Conservation (phyloP, 2,888 invertebrate species). For the Epirrhoe alternata region DNA sequence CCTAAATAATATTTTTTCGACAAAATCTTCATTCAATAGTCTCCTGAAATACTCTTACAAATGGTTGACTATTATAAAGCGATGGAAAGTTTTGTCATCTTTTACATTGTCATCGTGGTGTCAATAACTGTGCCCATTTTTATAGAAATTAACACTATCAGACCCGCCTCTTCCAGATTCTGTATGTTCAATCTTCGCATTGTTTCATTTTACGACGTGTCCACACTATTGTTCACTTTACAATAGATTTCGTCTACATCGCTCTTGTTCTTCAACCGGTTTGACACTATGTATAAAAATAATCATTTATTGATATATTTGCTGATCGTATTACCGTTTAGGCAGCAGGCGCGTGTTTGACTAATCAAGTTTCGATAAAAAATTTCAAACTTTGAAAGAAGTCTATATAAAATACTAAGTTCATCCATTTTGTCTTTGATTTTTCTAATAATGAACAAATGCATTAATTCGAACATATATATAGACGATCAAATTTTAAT, state of each 20-base stretch:
- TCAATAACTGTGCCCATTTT: constrained; percentile 29
- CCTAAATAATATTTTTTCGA: no score
- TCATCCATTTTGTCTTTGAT: neutral
- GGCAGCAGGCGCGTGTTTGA: neutral
- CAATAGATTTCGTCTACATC: constrained; percentile 67
- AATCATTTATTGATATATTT: constrained; percentile 49
- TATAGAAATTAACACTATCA: constrained; percentile 39
- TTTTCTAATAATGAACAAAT: neutral
- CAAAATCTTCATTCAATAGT: neutral
- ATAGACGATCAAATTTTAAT: neutral
- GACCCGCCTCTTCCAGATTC: constrained; percentile 56
- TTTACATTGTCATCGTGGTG: constrained; percentile 19
- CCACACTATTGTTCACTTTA: constrained; percentile 70
- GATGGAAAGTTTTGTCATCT: constrained; percentile 23
- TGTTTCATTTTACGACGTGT: constrained; percentile 72
- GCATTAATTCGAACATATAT: no score
- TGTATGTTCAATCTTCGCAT: constrained; percentile 61
- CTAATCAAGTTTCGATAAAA: neutral
- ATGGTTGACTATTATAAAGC: constrained; percentile 1
- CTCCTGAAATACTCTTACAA: neutral
- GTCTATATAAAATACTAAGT: neutral
- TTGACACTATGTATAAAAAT: constrained; percentile 57
- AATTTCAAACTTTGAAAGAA: neutral
- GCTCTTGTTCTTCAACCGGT: constrained; percentile 63
- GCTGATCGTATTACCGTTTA: constrained; percentile 49